These are phyloP conservation scores for Chrysogorgia sp. DNA, from an alignment of 92 coral and sea anemone genomes.

Conservation along the genomic window DNA sequence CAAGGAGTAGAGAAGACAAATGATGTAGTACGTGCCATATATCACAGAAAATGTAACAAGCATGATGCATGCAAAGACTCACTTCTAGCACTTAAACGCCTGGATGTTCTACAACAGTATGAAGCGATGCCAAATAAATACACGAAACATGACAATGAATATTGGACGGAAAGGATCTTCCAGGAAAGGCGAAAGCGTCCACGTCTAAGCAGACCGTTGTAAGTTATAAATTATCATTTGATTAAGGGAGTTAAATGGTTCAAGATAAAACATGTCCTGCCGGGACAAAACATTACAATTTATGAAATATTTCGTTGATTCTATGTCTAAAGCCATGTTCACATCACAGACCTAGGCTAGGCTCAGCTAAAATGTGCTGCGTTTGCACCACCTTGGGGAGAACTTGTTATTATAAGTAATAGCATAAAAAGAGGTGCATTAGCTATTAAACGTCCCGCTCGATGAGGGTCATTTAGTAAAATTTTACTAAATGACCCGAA, in stretches of 20 bases:
- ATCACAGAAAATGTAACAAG: slow-evolving; percentile 8
- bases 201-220: slow-evolving; percentile 4
- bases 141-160: slow-evolving; percentile 17
- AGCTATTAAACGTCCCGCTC: too few relatives aligned
- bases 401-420: too few relatives aligned
- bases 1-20: slow-evolving; percentile 36
- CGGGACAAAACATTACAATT: too few relatives aligned
- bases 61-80: slow-evolving; percentile 19
- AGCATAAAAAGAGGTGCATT: too few relatives aligned
- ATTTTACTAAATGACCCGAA: too few relatives aligned
- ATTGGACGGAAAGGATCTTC: slow-evolving; percentile 34
- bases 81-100: slow-evolving; percentile 28
- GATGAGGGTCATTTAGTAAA: too few relatives aligned
- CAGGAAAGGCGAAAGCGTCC: slow-evolving; percentile 33
- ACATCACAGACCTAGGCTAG: too few relatives aligned
- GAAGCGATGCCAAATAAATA: slow-evolving; percentile 11
- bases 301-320: too few relatives aligned
- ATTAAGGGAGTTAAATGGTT: background rate
- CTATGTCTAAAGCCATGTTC: too few relatives aligned
- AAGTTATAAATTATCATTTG: slow-evolving; percentile 15
- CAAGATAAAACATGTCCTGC: too few relatives aligned
- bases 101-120: slow-evolving; percentile 19
- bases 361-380: slow-evolving; percentile 9
- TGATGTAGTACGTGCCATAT: slow-evolving; percentile 4
- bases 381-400: slow-evolving; percentile 4